phyloP scores from a whole-genome alignment of 2,113 vertebrate genomes.

The Thamnophis sirtalis region DNA sequence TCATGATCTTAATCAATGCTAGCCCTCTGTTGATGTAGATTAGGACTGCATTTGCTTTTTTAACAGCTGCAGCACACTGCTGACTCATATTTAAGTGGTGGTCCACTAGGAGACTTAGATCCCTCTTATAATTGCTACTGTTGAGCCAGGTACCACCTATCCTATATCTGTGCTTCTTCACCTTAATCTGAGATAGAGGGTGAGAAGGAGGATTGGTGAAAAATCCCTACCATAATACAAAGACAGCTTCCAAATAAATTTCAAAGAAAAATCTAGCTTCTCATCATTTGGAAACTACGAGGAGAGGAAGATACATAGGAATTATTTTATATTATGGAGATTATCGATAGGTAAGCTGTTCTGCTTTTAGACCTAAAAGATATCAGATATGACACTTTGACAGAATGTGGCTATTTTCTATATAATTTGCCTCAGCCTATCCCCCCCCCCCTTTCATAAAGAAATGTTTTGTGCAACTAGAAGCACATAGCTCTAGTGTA shows the following conservation, averaged over 20 bases:
- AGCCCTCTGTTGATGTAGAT: background rate
- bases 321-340: background rate
- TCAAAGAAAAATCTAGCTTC: background rate
- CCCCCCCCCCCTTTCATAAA: background rate
- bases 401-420: slow-evolving; percentile 26
- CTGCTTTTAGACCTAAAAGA: background rate
- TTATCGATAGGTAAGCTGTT: background rate
- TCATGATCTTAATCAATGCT: background rate
- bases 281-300: background rate
- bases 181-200: background rate
- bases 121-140: background rate
- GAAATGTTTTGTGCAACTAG: slow-evolving; percentile 17
- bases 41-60: background rate
- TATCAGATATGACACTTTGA: background rate
- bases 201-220: background rate
- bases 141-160: background rate
- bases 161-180: background rate
- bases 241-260: background rate
- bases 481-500: slow-evolving; percentile 18
- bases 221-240: background rate
- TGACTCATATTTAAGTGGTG: background rate
- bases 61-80: background rate
- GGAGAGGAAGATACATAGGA: background rate
- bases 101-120: background rate
- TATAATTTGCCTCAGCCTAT: background rate